Conservation (phyloP, 2,888 invertebrate genomes). For the Drosophila kuntzei region DNA sequence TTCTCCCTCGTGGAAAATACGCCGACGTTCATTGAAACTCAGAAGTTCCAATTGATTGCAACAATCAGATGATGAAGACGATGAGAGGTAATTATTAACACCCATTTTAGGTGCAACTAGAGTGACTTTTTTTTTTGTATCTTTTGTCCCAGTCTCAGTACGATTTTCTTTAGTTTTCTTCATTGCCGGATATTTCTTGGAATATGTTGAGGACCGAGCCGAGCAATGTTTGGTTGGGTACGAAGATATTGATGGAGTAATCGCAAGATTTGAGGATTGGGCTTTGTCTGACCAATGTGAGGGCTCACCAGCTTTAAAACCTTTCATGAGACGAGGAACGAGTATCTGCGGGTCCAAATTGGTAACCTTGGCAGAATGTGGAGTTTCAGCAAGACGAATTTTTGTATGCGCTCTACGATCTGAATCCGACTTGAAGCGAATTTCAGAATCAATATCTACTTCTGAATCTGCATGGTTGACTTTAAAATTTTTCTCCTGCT, state of each 20-base stretch:
- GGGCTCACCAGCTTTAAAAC: background rate
- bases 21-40: conserved; percentile 23
- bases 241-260: background rate
- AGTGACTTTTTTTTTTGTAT: background rate
- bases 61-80: background rate
- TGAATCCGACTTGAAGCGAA: background rate
- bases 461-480: background rate
- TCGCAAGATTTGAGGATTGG: background rate
- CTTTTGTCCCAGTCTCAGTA: background rate
- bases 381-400: background rate
- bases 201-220: background rate
- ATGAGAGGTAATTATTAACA: background rate
- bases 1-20: conserved; percentile 34
- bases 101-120: background rate
- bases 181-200: background rate
- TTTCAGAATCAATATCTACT: background rate
- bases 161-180: background rate
- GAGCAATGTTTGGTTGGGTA: background rate
- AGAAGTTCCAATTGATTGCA: background rate
- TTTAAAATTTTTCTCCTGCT: background rate
- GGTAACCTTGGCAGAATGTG: background rate
- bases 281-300: background rate
- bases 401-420: background rate
- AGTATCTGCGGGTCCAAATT: background rate
- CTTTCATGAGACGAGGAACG: background rate